These are phyloP conservation scores for Sipha maydis DNA, from an alignment of 2,888 invertebrate species.

Conservation along the genomic window DNA sequence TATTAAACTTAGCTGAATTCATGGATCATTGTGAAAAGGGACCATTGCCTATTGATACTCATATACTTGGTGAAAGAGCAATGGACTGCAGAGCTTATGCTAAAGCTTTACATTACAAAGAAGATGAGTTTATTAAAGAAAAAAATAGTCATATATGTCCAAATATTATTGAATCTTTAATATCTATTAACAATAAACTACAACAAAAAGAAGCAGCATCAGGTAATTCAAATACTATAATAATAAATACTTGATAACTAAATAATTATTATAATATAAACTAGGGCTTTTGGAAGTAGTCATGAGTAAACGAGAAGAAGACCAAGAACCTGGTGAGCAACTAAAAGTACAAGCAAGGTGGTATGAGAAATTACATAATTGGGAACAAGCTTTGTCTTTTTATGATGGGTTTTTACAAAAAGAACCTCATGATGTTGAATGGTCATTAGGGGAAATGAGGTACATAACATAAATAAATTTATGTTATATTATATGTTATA, in stretches of 20 bases:
- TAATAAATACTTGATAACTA: not conserved
- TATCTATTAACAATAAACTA: constrained; percentile 96
- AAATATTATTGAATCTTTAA: constrained; percentile 83
- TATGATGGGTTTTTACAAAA: constrained; percentile 81
- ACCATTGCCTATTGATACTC: constrained; percentile 88
- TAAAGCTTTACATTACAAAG: constrained; percentile 87
- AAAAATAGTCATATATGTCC: constrained; percentile 79
- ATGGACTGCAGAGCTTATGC: constrained; percentile 92
- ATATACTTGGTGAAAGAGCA: constrained; percentile 89
- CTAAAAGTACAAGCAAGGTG: constrained; percentile 84
- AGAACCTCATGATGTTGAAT: constrained; percentile 78
- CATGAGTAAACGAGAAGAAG: constrained; percentile 73
- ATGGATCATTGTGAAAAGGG: constrained; percentile 99
- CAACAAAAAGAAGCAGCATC: constrained; percentile 98
- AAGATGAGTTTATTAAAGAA: constrained; percentile 90
- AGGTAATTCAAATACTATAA: constrained; percentile 70
- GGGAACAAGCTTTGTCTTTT: constrained; percentile 93
- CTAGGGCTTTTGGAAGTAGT: constrained; percentile 81
- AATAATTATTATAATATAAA: constrained; percentile 32
- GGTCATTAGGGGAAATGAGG: constrained; percentile 91
- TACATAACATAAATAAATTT: constrained; percentile 67
- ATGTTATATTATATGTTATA: not conserved
- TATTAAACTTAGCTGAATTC: constrained; percentile 97
- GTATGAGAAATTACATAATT: constrained; percentile 99
- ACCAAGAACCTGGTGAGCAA: constrained; percentile 70